These are phyloP conservation scores for Trichoplax adhaerens DNA, from an alignment of 37 sponge, comb jelly and placozoan species.

Conservation along the genomic window DNA sequence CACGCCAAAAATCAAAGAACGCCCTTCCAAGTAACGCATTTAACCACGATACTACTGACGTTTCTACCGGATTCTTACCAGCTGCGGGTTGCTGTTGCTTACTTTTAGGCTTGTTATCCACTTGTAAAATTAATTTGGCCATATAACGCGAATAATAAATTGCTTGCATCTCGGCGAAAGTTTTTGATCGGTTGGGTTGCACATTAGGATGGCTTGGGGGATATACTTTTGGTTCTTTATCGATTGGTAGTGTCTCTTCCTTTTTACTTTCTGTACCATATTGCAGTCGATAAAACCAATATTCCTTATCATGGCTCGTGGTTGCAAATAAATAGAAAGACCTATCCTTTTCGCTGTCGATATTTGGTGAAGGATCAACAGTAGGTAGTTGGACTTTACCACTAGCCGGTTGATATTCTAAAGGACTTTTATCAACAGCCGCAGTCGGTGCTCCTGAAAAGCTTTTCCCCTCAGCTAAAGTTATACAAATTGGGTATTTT, in stretches of 20 bases:
- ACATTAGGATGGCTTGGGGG: slow-evolving; percentile 3
- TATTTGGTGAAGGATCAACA: background rate
- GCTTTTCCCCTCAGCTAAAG: background rate
- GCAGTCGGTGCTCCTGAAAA: background rate
- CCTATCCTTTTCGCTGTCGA: background rate
- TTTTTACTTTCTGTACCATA: slow-evolving; percentile 13
- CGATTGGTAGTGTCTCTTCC: slow-evolving; percentile 5
- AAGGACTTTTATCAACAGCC: too few relatives aligned
- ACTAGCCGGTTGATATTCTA: too few relatives aligned
- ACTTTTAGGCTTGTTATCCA: too few relatives aligned
- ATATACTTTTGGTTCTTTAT: slow-evolving; percentile 20
- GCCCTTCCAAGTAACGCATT: slow-evolving; percentile 43
- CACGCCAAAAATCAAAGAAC: slow-evolving; percentile 72
- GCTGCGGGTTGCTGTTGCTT: background rate
- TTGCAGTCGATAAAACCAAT: slow-evolving; percentile 48
- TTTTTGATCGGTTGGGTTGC: too few relatives aligned
- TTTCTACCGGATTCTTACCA: background rate
- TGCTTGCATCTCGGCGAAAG: background rate
- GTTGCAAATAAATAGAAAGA: slow-evolving; percentile 28
- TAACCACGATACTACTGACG: slow-evolving; percentile 34
- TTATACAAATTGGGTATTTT: slow-evolving; percentile 50
- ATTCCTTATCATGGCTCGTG: slow-evolving; percentile 43
- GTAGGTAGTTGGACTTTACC: background rate
- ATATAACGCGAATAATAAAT: background rate
- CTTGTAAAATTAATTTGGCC: too few relatives aligned